A percentile compares a stretch with the other conserved stretches of the same genome.
Evolutionary conservation across 2,888 invertebrate genomes (phyloP).

Genomic region (Morpho helenor): DNA sequence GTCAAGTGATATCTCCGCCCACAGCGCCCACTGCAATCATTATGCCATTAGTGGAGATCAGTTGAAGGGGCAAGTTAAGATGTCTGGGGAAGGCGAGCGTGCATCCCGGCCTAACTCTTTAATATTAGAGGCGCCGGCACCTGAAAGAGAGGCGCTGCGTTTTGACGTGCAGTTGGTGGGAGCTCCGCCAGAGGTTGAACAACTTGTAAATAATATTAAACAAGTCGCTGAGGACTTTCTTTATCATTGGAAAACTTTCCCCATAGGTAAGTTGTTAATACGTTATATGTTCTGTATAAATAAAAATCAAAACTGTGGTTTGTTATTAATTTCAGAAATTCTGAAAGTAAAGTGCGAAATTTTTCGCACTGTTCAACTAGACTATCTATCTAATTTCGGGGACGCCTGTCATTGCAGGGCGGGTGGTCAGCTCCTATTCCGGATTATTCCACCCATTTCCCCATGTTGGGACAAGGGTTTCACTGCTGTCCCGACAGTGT

Average conservation of each 20-base stretch:
- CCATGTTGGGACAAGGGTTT: no score
- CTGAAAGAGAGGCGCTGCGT: constrained; percentile 90
- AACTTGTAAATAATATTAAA: constrained; percentile 93
- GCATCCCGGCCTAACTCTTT: constrained; percentile 68
- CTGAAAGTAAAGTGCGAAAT: neutral
- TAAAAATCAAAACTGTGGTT: no score
- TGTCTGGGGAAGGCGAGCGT: constrained; percentile 62
- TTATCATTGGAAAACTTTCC: constrained; percentile 97
- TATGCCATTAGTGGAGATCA: constrained; percentile 47
- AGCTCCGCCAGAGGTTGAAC: constrained; percentile 91
- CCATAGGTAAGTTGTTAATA: constrained; percentile 82
- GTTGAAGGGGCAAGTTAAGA: constrained; percentile 37
- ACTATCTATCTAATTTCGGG: no score
- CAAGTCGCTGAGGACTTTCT: constrained; percentile 95
- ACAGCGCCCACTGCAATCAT: constrained; percentile 46
- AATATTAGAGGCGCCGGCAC: constrained; percentile 79
- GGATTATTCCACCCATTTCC: no score
- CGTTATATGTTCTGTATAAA: no score
- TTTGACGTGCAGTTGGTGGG: constrained; percentile 91
- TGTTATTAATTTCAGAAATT: no score
- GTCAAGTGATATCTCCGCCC: constrained; percentile 65
- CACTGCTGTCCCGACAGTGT: no score
- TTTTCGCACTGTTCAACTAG: no score
- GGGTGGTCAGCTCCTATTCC: no score
- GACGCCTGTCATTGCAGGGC: no score